phyloP scores from a whole-genome alignment of 1,140 invertebrate genomes.

The Polyergus mexicanus region DNA sequence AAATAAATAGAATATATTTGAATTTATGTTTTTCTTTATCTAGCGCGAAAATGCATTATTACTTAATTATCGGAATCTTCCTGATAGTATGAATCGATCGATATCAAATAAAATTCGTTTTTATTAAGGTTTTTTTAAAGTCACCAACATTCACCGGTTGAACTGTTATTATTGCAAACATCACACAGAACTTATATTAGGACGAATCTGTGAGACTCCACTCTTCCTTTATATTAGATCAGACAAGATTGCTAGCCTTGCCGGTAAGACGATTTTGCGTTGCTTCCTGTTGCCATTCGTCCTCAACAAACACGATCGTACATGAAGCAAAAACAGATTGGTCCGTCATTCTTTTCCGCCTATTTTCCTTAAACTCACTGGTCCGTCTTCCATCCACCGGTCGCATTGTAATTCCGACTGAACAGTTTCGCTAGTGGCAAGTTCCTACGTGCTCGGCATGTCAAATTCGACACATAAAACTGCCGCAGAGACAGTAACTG shows the following conservation, averaged over 20 bases:
- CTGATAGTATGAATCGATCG: not conserved
- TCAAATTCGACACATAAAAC: slow-evolving; percentile 87
- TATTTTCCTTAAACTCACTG: slow-evolving; percentile 68
- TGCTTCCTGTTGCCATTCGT: slow-evolving; percentile 19
- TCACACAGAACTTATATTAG: not conserved
- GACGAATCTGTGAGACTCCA: not conserved
- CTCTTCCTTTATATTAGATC: not conserved
- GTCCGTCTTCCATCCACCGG: slow-evolving; percentile 73
- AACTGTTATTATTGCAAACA: not conserved
- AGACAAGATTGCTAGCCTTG: slow-evolving; percentile 22
- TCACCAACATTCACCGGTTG: not conserved
- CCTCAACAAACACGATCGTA: slow-evolving; percentile 59
- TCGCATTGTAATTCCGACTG: slow-evolving; percentile 86
- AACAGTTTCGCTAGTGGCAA: slow-evolving; percentile 86
- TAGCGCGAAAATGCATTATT: not conserved
- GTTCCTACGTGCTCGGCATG: slow-evolving; percentile 84
- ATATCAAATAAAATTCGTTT: not conserved
- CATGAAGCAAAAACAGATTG: slow-evolving; percentile 64
- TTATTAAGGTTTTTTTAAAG: not conserved
- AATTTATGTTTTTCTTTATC: too few species aligned
- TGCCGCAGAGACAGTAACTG: slow-evolving; percentile 82
- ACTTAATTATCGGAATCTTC: not conserved
- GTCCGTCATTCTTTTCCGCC: slow-evolving; percentile 75
- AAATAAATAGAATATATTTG: not conserved
- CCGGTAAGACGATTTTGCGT: slow-evolving; percentile 14